Base-by-base conservation (phyloP, 2,113 vertebrate genomes). In the Prunella himalayana region DNA sequence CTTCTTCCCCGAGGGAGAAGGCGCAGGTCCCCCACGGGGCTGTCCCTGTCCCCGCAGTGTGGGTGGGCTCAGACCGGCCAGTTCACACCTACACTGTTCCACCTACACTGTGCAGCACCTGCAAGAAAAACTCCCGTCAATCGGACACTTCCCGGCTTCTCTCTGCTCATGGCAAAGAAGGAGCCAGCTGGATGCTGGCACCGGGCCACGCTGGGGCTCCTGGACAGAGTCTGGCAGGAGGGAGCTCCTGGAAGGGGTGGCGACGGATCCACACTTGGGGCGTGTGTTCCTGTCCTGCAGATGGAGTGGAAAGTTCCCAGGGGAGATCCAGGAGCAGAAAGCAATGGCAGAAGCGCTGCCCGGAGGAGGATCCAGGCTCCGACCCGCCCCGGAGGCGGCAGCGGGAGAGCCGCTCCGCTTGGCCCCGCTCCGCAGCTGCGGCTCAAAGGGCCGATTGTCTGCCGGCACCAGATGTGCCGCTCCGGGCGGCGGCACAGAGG, bases 371-470 rank as follows among this genome's bases (percentile, higher is more conserved):
- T 12, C 13, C n/a, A 4, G 59, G n/a, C 88, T 76, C 53, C n/a
- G 20, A 19, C 7, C 51, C 86, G 66, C 49, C 41, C 14, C 6
- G 7, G 39, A 72, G 54, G 59, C 54, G 45, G 88, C 41, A 61
- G 53, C 0, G 0, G 60, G 27, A 31, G 16, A 22, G 25, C 33
- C 27, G 6, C 8, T n/a, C 9, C 9, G 27, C 76, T 24, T 33
- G 80, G 72, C 76, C 59, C 39, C 5, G 5, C 42, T 65, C 42
- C 15, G 1, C 41, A 15, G 63, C 27, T 6, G 6, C 45, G 0
- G 6, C 77, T 92, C 92, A 96, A 97, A 86, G 76, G 64, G 24
- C 2, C 20, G 7, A 93, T 96, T 97, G 94, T 96, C 7, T 3
- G 18, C 24, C 0, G 15, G 49, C 68, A 13, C 33, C 93, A 92